Evolutionary conservation across 2,797 vertebrate species (phyloP).

Genomic region (Chiloscyllium punctatum): DNA sequence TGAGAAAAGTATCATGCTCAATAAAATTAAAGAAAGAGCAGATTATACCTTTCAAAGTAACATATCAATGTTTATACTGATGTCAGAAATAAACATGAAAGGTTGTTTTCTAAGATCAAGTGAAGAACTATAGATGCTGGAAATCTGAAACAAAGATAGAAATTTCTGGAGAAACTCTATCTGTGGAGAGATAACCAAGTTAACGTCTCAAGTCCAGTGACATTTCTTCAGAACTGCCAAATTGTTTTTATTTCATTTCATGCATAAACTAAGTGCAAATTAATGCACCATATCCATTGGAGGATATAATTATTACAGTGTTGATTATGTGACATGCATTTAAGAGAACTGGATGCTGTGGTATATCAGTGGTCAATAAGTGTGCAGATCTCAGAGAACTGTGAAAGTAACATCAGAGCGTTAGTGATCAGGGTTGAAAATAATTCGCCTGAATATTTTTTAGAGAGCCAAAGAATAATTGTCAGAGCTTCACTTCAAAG

Average conservation of each 20-base stretch:
- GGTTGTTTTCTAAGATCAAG: too few relatives aligned
- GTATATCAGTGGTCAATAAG: neutral
- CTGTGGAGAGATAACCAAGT: too few relatives aligned
- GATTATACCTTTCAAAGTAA: neutral
- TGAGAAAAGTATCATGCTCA: neutral
- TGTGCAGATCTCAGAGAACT: neutral
- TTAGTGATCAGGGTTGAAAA: neutral
- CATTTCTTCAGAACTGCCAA: too few relatives aligned
- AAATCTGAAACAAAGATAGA: too few relatives aligned
- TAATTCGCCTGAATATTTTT: neutral
- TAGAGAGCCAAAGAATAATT: neutral
- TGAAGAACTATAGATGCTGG: too few relatives aligned
- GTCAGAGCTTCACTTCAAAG: neutral
- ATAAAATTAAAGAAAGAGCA: neutral
- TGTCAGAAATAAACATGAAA: neutral
- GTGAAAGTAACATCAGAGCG: neutral
- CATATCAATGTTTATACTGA: neutral
- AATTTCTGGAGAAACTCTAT: too few relatives aligned
- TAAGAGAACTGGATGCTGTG: neutral
- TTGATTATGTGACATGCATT: neutral
- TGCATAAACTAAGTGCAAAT: neutral
- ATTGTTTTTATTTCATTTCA: neutral
- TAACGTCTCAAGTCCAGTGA: too few relatives aligned
- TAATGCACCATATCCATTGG: neutral
- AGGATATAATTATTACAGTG: neutral